phyloP scores from a whole-genome alignment of 1,140 invertebrate species.

The Bombus haemorrhoidalis region DNA sequence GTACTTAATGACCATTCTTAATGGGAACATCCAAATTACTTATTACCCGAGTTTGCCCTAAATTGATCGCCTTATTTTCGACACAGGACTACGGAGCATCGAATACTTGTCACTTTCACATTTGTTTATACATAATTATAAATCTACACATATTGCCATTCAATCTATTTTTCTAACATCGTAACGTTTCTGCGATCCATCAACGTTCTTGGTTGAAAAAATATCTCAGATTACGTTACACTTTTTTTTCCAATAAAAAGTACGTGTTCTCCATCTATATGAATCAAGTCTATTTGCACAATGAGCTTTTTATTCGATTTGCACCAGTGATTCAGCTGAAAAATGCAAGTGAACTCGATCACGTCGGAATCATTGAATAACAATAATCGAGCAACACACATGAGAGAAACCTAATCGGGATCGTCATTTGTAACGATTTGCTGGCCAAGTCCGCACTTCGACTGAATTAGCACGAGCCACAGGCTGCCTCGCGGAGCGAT shows the following conservation, averaged over 20 bases:
- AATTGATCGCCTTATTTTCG: constrained; percentile 40
- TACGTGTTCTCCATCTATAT: not conserved
- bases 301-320: not conserved
- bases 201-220: not conserved
- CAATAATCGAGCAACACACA: not conserved
- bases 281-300: not conserved
- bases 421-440: constrained; percentile 63
- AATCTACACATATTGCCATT: not conserved
- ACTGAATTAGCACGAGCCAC: constrained; percentile 77
- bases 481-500: constrained; percentile 58
- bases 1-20: not conserved
- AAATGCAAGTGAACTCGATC: not conserved
- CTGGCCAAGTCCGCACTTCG: constrained; percentile 70
- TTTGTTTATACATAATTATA: not conserved
- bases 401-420: constrained; percentile 47
- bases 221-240: not conserved
- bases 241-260: not conserved
- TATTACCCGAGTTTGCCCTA: not conserved
- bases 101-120: constrained; percentile 26
- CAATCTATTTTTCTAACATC: not conserved
- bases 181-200: too few species aligned
- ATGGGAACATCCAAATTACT: constrained; percentile 27
- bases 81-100: constrained; percentile 20
- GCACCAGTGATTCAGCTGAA: not conserved
- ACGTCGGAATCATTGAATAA: not conserved